phyloP scores from a whole-genome alignment of 2,797 vertebrate species.

The Poeciliopsis paucimaculata region DNA sequence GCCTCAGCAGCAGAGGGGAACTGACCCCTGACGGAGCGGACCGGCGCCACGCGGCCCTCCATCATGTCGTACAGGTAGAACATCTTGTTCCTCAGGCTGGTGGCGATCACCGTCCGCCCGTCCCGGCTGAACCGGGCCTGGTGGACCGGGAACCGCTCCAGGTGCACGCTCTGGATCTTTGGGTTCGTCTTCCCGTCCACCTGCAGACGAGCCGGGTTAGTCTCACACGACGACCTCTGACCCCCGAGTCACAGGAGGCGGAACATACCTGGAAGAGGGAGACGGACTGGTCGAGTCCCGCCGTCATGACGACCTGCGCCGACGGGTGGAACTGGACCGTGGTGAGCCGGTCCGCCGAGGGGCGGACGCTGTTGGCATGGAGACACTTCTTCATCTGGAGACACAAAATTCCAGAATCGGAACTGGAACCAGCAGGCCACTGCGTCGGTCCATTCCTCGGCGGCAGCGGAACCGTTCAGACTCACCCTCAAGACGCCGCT shows the following conservation, averaged over 20 bases:
- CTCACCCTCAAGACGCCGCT: constrained; percentile 84
- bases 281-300: constrained; percentile 86
- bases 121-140: constrained; percentile 87
- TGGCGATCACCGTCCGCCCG: constrained; percentile 90
- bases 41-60: constrained; percentile 85
- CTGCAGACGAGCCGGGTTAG: constrained; percentile 62
- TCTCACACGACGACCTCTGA: background rate
- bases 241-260: background rate
- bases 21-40: constrained; percentile 82
- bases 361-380: constrained; percentile 85
- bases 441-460: background rate
- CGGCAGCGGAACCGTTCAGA: background rate
- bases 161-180: constrained; percentile 92
- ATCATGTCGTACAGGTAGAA: constrained; percentile 98
- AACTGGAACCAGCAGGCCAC: background rate
- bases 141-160: constrained; percentile 90
- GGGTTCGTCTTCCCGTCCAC: constrained; percentile 93
- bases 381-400: constrained; percentile 87
- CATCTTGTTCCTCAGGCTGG: constrained; percentile 85
- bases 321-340: constrained; percentile 93
- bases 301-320: constrained; percentile 93
- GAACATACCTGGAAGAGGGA: constrained; percentile 91
- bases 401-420: too few species aligned
- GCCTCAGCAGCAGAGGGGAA: accelerated
- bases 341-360: constrained; percentile 77